Evolutionary conservation across 1,140 invertebrate genomes (phyloP).

Genomic region (Choristoneura fumiferana): DNA sequence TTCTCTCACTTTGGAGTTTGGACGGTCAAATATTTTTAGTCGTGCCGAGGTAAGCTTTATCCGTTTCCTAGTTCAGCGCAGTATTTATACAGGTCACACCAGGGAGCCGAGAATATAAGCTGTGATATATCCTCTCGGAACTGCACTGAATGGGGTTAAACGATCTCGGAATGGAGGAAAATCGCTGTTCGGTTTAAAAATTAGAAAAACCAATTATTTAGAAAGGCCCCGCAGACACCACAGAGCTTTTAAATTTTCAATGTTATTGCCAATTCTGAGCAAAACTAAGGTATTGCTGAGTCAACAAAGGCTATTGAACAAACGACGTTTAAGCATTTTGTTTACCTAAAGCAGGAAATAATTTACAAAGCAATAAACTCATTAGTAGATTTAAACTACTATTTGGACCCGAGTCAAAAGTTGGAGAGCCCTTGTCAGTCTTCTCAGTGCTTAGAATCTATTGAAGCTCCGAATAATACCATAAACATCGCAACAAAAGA

Average conservation of each 20-base stretch:
- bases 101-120: conserved; percentile 30
- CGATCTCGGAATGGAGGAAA: conserved; percentile 21
- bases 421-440: too few relatives aligned
- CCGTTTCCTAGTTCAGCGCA: background rate
- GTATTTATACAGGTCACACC: conserved; percentile 27
- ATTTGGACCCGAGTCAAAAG: too few relatives aligned
- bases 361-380: too few relatives aligned
- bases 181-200: conserved; percentile 10
- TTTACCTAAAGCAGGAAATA: too few relatives aligned
- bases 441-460: too few relatives aligned
- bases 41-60: conserved; percentile 17
- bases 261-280: conserved; percentile 4
- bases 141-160: conserved; percentile 28
- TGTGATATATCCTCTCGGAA: conserved; percentile 31
- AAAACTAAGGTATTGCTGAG: background rate
- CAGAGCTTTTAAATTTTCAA: conserved; percentile 13
- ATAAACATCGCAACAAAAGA: conserved; percentile 7
- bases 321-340: too few relatives aligned
- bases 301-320: background rate
- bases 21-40: conserved; percentile 9
- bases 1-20: background rate
- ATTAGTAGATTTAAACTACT: too few relatives aligned
- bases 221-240: background rate
- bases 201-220: conserved; percentile 18
- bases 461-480: background rate